phyloP scores from a whole-genome alignment of 2,888 invertebrate genomes.

The Lepidocyrtoides sp. region DNA sequence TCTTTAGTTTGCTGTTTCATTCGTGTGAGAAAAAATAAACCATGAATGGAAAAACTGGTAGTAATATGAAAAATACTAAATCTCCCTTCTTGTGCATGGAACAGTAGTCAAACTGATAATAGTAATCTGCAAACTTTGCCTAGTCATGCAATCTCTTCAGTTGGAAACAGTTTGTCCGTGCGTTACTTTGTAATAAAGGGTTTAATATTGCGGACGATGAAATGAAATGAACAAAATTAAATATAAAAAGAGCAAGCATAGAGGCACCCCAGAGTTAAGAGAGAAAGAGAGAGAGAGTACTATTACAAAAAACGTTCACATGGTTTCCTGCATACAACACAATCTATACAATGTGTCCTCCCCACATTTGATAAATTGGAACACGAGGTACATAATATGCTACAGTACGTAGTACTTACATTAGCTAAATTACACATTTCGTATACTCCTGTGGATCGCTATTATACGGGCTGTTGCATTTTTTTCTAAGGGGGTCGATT shows the following conservation, averaged over 20 bases:
- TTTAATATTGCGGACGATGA: slow-evolving; percentile 4
- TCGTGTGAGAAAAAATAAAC: background rate
- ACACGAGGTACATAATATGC: too few relatives aligned
- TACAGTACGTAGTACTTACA: background rate
- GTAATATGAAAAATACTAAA: background rate
- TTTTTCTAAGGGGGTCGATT: background rate
- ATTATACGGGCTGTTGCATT: background rate
- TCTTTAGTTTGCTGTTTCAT: too few relatives aligned
- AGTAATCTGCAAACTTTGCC: background rate
- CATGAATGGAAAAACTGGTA: background rate
- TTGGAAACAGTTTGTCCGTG: background rate
- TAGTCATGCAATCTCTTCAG: background rate
- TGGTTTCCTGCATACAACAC: too few relatives aligned
- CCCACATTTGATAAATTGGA: too few relatives aligned
- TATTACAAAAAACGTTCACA: background rate
- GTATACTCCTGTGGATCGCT: background rate
- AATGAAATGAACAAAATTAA: background rate
- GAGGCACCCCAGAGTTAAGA: background rate
- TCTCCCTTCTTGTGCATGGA: background rate
- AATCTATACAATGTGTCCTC: too few relatives aligned
- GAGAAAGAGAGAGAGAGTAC: background rate
- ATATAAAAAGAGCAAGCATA: background rate
- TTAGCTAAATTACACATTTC: background rate
- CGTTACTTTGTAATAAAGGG: slow-evolving; percentile 6
- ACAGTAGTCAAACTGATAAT: background rate